Evolutionary conservation across 2,113 vertebrate genomes (phyloP).

Genomic region (Corydoras maculifer): DNA sequence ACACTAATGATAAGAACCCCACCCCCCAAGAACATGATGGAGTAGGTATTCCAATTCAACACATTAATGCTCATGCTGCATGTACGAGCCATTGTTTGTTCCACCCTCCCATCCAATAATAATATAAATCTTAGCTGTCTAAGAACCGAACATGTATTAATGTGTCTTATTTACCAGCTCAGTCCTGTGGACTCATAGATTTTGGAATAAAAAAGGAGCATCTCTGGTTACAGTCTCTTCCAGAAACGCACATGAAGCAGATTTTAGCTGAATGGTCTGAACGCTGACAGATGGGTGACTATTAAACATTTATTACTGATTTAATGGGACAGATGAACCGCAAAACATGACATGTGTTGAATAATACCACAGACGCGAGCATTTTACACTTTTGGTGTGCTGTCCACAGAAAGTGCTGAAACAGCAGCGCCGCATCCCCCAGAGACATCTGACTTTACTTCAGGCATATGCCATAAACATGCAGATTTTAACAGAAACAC

Average conservation of each 20-base stretch:
- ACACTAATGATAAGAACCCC: too few relatives aligned
- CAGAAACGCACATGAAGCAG: neutral
- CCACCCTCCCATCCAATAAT: too few relatives aligned
- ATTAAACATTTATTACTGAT: neutral
- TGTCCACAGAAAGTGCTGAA: neutral
- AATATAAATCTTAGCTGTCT: too few relatives aligned
- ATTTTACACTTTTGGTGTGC: neutral
- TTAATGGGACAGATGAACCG: conserved; percentile 7
- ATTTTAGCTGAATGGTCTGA: neutral
- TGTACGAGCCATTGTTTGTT: too few relatives aligned
- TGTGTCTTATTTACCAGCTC: too few relatives aligned
- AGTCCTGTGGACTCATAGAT: too few relatives aligned
- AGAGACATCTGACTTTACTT: conserved; percentile 3
- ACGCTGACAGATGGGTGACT: conserved; percentile 5
- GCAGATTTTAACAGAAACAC: neutral
- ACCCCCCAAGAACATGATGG: too few relatives aligned
- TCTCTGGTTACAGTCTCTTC: too few relatives aligned
- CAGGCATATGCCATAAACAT: neutral
- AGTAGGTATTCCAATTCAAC: too few relatives aligned
- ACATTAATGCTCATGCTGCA: too few relatives aligned
- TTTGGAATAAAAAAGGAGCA: neutral
- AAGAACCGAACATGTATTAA: too few relatives aligned
- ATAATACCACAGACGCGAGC: neutral
- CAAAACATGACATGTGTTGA: neutral
- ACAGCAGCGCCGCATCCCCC: neutral